A percentile compares a stretch with the other conserved stretches of the same genome.
phyloP scores from a whole-genome alignment of 2,797 vertebrate genomes.

The Protonibea diacanthus region DNA sequence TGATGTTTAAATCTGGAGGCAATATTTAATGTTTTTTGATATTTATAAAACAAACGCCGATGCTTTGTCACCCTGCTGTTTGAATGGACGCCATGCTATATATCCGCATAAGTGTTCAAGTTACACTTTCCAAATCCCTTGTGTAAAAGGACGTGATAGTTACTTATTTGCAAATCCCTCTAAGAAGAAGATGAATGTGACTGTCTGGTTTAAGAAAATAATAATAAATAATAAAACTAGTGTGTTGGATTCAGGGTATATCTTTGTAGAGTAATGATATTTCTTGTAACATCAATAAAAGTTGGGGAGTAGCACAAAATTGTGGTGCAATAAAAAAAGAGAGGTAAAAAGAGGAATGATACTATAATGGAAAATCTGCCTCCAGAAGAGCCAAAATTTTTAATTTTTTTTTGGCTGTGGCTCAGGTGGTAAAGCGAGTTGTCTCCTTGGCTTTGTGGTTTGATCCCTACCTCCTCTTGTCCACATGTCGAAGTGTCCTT shows the following conservation, averaged over 20 bases:
- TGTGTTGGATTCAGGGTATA: background rate
- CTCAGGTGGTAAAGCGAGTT: no score
- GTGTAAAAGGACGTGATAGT: background rate
- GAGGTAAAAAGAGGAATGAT: background rate
- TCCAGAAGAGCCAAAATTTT: background rate
- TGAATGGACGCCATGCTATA: background rate
- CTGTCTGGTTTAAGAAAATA: background rate
- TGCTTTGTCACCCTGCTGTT: background rate
- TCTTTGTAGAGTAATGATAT: background rate
- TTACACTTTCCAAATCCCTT: background rate
- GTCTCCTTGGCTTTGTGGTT: no score
- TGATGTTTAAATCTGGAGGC: constrained; percentile 9
- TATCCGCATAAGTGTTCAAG: background rate
- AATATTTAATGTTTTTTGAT: constrained; percentile 27
- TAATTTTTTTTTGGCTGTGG: no score
- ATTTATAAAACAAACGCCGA: constrained; percentile 12
- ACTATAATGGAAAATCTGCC: background rate
- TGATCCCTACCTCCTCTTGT: no score
- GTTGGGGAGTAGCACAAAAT: background rate
- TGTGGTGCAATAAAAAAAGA: background rate
- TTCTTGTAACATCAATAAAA: constrained; percentile 5
- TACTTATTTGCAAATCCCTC: background rate
- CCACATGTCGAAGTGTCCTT: no score
- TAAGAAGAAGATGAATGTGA: constrained; percentile 3
- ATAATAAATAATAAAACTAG: background rate